phyloP scores from a whole-genome alignment of 2,113 vertebrate species.

The Pardalotus punctatus region DNA sequence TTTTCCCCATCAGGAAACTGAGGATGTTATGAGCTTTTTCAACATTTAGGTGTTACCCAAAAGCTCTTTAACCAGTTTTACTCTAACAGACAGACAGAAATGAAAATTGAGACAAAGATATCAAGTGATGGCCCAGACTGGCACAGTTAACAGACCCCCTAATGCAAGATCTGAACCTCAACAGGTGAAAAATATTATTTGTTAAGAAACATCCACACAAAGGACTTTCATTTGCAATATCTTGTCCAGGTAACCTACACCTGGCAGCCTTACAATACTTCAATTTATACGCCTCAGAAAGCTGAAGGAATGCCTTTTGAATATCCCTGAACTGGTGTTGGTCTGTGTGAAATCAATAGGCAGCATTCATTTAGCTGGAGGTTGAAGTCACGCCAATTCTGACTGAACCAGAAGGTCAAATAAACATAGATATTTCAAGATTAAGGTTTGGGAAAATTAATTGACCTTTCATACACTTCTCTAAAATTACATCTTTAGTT shows the following conservation, averaged over 20 bases:
- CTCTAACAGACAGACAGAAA: background rate
- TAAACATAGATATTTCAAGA: background rate
- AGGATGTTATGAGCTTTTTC: background rate
- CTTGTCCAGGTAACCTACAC: background rate
- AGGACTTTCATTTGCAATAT: background rate
- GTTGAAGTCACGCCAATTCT: background rate
- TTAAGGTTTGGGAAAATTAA: conserved; percentile 10
- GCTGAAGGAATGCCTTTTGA: background rate
- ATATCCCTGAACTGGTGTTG: background rate
- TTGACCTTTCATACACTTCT: background rate
- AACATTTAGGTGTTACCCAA: background rate
- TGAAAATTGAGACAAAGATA: background rate
- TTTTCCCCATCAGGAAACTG: rapidly evolving
- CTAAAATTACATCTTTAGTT: background rate
- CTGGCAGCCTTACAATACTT: background rate
- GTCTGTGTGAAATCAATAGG: conserved; percentile 7
- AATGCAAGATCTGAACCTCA: background rate
- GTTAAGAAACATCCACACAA: background rate
- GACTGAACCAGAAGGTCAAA: background rate
- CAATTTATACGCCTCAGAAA: background rate
- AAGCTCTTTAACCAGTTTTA: background rate
- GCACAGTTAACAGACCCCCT: background rate
- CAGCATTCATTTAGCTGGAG: background rate
- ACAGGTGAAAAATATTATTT: background rate
- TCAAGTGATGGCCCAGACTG: background rate